These are phyloP conservation scores for Drosophila pallidifrons DNA, from an alignment of 1,140 invertebrate genomes.

Conservation along the genomic window DNA sequence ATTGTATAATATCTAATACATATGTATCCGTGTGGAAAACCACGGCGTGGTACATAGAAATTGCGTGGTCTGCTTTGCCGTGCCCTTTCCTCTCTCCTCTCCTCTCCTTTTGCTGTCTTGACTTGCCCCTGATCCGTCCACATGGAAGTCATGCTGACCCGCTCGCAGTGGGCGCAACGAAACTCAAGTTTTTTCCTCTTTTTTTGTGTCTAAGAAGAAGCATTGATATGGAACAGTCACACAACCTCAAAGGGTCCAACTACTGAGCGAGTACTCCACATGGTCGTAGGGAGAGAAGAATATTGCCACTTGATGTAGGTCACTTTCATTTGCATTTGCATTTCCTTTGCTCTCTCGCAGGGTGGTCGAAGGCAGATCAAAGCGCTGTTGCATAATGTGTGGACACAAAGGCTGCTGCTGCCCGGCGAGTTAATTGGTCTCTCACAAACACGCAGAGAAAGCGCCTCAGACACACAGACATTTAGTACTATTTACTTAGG, in stretches of 20 bases:
- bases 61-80: conserved; percentile 46
- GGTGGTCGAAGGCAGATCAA: conserved; percentile 70
- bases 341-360: conserved; percentile 30
- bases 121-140: conserved; percentile 13
- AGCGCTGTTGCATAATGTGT: conserved; percentile 79
- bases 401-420: conserved; percentile 53
- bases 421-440: conserved; percentile 50
- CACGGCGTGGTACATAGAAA: conserved; percentile 42
- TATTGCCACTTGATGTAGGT: conserved; percentile 81
- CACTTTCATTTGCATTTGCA: conserved; percentile 72
- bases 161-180: conserved; percentile 58
- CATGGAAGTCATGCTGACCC: conserved; percentile 65
- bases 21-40: conserved; percentile 30
- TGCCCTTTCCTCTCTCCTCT: not conserved
- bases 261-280: conserved; percentile 22
- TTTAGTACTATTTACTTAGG: not conserved
- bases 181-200: conserved; percentile 63
- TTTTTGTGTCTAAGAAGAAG: conserved; percentile 39
- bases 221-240: conserved; percentile 57
- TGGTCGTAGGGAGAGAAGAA: conserved; percentile 20
- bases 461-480: conserved; percentile 9
- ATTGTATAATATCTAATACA: conserved; percentile 8
- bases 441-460: conserved; percentile 3
- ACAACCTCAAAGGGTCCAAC: conserved; percentile 25
- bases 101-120: not conserved